Base-by-base conservation (phyloP, 2,797 vertebrate genomes). In the Phalanger gymnotis region DNA sequence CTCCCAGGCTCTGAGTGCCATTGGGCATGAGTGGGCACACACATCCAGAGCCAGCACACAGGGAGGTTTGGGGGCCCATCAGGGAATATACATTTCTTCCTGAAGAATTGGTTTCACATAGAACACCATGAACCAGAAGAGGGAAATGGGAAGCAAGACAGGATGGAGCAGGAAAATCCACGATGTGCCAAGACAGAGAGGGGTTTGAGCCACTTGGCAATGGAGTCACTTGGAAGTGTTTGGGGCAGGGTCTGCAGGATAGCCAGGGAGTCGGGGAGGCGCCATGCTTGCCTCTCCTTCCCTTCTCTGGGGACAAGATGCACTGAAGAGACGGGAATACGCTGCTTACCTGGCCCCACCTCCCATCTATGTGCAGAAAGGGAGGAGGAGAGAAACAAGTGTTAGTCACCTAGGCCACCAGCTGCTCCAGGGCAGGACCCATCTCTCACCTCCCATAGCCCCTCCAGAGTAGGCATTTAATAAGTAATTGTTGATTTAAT, bases 301-400 rank as follows among this genome's bases (percentile, higher is more conserved):
- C 95, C 93, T 90, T 54, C 2, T 54, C 51, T 0, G 3, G 89
- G 53, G 51, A 0, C 92, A 97, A 94, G 96, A 96, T 97, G 95
- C 73, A 87, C 9, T 0, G 25, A 28, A 73, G 61, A 92, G 91
- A 58, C 92, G 81, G 54, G 97, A 95, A 96, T 51, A 94, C 95
- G 97, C 5, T 1, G 97, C 98, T 99, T 99, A 99, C 99, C 98
- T 98, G 97, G 97, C 97, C 98, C 98, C 98, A 98, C 98, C 98
- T 98, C 98, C 98, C 98, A 98, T 98, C 98, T 98, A 98, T 95
- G 97, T 98, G 98, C 97, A 98, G 98, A 98, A 98, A 94, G 97
- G 93, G 92, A 98, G 98, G 56, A 97, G 97, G 97, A 98, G 96
- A 98, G 97, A 98, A 98, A 98, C 94, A 98, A 54, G 96, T 30